phyloP scores from a whole-genome alignment of 2,888 invertebrate species.

The Nomada ferruginata region DNA sequence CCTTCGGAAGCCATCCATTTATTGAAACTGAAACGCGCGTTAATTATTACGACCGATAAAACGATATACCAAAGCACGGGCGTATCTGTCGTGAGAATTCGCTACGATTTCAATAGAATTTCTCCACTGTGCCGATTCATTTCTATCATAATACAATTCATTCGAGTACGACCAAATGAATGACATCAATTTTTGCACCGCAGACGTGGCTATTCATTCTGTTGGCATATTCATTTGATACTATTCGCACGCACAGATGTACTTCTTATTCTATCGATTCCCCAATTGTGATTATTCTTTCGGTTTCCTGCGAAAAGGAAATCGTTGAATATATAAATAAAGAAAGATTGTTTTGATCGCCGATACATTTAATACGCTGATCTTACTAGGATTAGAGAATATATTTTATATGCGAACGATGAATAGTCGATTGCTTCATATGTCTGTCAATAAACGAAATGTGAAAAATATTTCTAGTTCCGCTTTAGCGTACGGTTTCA shows the following conservation, averaged over 20 bases:
- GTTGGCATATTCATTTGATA: conserved; percentile 30
- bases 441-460: conserved; percentile 60
- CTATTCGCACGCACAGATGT: conserved; percentile 48
- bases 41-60: background rate
- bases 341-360: conserved; percentile 39
- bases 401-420: conserved; percentile 63
- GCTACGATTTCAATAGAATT: background rate
- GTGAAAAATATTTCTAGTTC: conserved; percentile 44
- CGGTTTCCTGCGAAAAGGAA: conserved; percentile 12
- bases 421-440: conserved; percentile 58
- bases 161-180: conserved; percentile 31
- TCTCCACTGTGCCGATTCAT: background rate
- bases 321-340: conserved; percentile 6
- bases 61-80: background rate
- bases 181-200: conserved; percentile 46
- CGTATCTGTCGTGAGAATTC: conserved; percentile 7
- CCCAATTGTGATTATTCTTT: conserved; percentile 20
- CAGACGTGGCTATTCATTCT: conserved; percentile 61
- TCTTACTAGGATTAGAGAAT: conserved; percentile 54
- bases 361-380: conserved; percentile 52
- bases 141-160: conserved; percentile 8
- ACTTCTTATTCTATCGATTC: conserved; percentile 19
- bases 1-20: background rate
- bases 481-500: conserved; percentile 12
- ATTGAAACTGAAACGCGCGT: background rate